Evolutionary conservation across 2,113 vertebrate species (phyloP).

Genomic region (Pagrus major): DNA sequence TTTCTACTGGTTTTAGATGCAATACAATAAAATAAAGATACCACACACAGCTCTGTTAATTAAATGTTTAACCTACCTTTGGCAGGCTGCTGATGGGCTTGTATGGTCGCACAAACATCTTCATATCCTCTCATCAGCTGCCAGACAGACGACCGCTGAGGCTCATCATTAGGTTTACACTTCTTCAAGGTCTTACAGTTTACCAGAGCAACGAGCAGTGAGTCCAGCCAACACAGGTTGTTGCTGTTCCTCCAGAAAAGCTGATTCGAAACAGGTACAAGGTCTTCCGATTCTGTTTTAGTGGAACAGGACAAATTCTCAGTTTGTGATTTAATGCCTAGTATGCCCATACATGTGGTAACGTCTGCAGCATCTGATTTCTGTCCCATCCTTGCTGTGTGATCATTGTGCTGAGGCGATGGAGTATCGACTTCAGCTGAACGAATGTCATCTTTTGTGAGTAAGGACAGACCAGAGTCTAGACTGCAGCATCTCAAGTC

Average conservation of each 20-base stretch:
- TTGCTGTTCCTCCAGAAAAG: conserved; percentile 90
- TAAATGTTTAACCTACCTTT: conserved; percentile 62
- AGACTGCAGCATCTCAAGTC: not conserved
- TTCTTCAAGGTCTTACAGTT: conserved; percentile 84
- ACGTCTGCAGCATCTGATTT: not conserved
- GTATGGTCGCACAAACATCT: conserved; percentile 76
- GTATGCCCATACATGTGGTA: not conserved
- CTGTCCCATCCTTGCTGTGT: not conserved
- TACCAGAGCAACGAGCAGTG: conserved; percentile 89
- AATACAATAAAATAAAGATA: too few relatives aligned
- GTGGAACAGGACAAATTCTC: not conserved
- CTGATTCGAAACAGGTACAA: conserved; percentile 51
- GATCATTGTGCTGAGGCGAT: not conserved
- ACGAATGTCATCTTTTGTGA: not conserved
- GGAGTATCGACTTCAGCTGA: not conserved
- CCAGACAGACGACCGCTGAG: conserved; percentile 79
- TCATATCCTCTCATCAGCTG: conserved; percentile 84
- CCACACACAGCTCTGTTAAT: not conserved
- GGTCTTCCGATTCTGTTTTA: not conserved
- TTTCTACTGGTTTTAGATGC: not conserved
- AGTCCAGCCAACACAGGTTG: conserved; percentile 93
- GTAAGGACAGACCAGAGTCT: not conserved
- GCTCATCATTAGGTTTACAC: conserved; percentile 33
- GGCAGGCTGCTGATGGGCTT: conserved; percentile 65
- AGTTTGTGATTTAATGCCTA: not conserved